Conservation (phyloP, 2,797 vertebrate genomes). For the Botia almorhae region DNA sequence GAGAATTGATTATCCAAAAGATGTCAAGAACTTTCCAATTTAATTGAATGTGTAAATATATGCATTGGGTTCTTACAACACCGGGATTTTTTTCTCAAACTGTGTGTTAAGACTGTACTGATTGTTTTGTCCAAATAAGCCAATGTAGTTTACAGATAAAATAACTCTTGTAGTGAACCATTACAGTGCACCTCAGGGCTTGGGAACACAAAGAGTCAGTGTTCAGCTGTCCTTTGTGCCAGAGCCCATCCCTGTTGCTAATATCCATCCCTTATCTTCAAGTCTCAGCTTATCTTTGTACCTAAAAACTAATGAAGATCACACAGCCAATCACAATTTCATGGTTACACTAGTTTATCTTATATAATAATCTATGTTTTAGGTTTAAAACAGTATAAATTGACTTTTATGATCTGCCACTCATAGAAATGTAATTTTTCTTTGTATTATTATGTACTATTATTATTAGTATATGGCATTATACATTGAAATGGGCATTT, state of each 20-base stretch:
- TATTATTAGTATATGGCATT: too few species aligned
- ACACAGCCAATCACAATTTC: neutral
- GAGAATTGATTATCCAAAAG: neutral
- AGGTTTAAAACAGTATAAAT: too few species aligned
- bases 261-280: neutral
- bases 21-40: conserved; percentile 5
- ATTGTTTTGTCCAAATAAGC: neutral
- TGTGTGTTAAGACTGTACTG: neutral
- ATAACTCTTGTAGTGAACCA: neutral
- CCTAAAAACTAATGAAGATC: neutral
- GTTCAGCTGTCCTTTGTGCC: neutral
- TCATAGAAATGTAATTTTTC: too few species aligned
- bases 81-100: neutral
- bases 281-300: neutral
- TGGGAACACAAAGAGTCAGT: neutral
- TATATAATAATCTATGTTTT: neutral
- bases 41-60: neutral
- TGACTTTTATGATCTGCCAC: too few species aligned
- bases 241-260: neutral
- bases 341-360: neutral
- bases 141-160: neutral
- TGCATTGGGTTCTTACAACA: neutral
- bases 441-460: too few species aligned
- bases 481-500: too few species aligned
- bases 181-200: neutral